A percentile compares a stretch with the other conserved stretches of the same genome.
phyloP scores from a whole-genome alignment of 2,888 invertebrate genomes.

The Spicauda simplicius region DNA sequence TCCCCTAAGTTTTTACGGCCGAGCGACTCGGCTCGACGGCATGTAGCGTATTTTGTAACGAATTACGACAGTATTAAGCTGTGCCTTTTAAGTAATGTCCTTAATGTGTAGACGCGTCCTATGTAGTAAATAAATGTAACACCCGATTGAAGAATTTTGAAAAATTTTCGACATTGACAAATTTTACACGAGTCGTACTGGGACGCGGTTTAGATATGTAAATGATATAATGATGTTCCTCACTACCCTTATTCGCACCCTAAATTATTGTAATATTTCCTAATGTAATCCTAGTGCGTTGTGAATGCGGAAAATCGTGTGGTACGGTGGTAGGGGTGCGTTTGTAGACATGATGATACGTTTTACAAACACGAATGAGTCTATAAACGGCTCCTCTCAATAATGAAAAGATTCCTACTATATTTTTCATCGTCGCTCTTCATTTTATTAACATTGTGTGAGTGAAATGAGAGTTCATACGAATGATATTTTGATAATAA shows the following conservation, averaged over 20 bases:
- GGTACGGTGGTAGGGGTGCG: slow-evolving; percentile 17
- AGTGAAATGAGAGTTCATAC: neutral
- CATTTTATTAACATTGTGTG: neutral
- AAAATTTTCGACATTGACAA: neutral
- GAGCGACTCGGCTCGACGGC: neutral
- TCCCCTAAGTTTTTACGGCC: slow-evolving; percentile 16
- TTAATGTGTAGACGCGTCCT: slow-evolving; percentile 15
- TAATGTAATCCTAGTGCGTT: slow-evolving; percentile 20
- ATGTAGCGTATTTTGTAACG: slow-evolving; percentile 20
- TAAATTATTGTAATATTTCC: slow-evolving; percentile 23
- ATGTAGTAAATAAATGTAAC: neutral
- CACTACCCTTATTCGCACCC: slow-evolving; percentile 25
- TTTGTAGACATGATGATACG: slow-evolving; percentile 8
- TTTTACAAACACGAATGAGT: neutral
- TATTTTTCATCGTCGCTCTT: neutral
- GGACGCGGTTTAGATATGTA: slow-evolving; percentile 17
- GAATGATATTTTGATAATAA: neutral
- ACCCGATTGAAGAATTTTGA: neutral
- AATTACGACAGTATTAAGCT: slow-evolving; percentile 36
- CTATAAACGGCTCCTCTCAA: slow-evolving; percentile 14
- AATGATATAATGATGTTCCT: slow-evolving; percentile 30
- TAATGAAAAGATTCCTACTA: neutral
- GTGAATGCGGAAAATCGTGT: slow-evolving; percentile 14
- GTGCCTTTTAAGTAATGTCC: slow-evolving; percentile 34
- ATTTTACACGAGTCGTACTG: slow-evolving; percentile 3